These are phyloP conservation scores for Penaeus vannamei DNA, from an alignment of 1,140 invertebrate species.

Conservation along the genomic window DNA sequence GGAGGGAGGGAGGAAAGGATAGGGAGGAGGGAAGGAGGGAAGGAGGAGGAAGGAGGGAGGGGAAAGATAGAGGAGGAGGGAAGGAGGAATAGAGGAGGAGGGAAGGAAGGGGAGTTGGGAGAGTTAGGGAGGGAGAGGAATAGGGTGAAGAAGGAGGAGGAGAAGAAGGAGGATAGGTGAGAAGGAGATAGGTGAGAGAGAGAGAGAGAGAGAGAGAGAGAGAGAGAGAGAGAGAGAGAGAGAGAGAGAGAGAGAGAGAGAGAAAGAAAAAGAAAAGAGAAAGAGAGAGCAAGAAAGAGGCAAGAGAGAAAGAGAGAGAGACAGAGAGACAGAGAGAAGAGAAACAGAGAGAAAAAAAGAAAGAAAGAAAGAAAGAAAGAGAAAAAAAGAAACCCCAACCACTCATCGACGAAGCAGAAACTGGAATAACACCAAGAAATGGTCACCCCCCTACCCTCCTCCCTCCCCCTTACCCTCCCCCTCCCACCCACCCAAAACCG, in stretches of 20 bases:
- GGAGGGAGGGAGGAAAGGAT: not conserved
- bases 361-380: no score
- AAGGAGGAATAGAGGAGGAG: not conserved
- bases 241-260: not conserved
- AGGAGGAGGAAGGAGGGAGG: no score
- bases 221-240: not conserved
- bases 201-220: not conserved
- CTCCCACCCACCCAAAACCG: no score
- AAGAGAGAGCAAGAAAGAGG: not conserved
- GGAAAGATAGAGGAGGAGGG: not conserved
- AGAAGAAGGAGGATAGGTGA: no score
- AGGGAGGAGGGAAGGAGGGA: no score
- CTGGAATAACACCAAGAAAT: no score
- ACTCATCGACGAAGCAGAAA: no score
- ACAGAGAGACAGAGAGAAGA: not conserved
- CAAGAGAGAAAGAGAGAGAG: slow-evolving; percentile 1
- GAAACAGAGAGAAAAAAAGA: not conserved
- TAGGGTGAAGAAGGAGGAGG: no score
- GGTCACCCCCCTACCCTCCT: no score
- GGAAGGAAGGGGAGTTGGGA: not conserved
- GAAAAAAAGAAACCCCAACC: no score
- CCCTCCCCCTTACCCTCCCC: no score
- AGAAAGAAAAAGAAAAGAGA: not conserved
- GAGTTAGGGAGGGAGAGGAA: no score
- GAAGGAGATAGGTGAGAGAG: not conserved